Evolutionary conservation across 2,797 vertebrate genomes (phyloP).

Genomic region (Ptychobarbus kaznakovi): DNA sequence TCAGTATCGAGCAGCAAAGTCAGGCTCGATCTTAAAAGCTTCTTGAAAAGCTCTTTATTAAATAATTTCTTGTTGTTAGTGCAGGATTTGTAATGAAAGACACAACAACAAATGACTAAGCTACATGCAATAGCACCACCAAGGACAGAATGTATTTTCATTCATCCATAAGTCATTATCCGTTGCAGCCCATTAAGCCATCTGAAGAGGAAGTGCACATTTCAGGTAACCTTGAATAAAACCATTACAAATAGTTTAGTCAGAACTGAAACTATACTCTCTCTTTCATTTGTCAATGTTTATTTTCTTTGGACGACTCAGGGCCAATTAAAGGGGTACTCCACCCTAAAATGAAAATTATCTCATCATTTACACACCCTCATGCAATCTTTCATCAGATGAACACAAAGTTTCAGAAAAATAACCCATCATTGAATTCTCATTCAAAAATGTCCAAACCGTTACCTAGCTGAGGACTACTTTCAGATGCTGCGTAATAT

Average conservation of each 20-base stretch:
- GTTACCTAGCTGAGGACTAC: too few relatives aligned
- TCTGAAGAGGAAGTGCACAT: background rate
- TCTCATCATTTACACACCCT: background rate
- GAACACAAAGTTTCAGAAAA: background rate
- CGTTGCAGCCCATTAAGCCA: background rate
- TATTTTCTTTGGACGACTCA: background rate
- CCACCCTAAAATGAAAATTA: background rate
- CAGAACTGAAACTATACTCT: background rate
- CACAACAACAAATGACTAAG: slow-evolving; percentile 3
- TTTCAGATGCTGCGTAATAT: too few relatives aligned
- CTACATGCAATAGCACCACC: background rate
- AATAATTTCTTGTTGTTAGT: background rate
- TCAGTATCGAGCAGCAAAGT: background rate
- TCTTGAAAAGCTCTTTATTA: background rate
- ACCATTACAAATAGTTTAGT: background rate
- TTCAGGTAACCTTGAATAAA: background rate
- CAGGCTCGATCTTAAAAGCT: background rate
- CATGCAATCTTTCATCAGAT: background rate
- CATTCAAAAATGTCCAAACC: too few relatives aligned
- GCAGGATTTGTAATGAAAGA: background rate
- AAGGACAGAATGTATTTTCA: slow-evolving; percentile 1
- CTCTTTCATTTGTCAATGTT: background rate
- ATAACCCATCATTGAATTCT: background rate
- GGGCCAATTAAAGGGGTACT: background rate
- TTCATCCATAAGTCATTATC: slow-evolving; percentile 3